Base-by-base conservation (phyloP, 2,888 invertebrate genomes). In the Alentia gelatinosa region DNA sequence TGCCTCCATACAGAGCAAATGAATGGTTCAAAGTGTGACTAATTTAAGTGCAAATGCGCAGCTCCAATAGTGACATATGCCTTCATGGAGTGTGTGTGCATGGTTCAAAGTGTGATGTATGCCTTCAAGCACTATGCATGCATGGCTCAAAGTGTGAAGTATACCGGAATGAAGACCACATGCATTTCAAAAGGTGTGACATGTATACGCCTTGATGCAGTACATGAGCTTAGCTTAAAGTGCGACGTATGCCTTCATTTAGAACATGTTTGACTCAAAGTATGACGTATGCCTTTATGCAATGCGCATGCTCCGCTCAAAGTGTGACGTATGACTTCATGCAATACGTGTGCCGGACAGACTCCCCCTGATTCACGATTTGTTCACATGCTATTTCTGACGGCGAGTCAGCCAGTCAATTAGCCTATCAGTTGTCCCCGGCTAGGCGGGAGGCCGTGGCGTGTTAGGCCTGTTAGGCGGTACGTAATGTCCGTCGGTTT, bases 301-400 rank as follows among this genome's bases (percentile, higher is more conserved):
- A 74, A 33, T 74, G 79, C 35, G 79, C 79, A 23, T 79, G 79
- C 39, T 19, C 79, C 1, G n/a, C n/a, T n/a, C n/a, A n/a, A n/a
- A n/a, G n/a, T n/a, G n/a, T n/a, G 39, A 26, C 39, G 35, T 79
- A 33, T 79, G 79, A 35, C 19, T 79, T 26, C 9, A 9, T 19
- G 47, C 19, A 9, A 47, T 47, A 19, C 9, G 9, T 15, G 12
- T 4, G 35, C 35, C 35, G 12, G 79, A 79, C 79, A 79, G 39
- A 15, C 39, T 79, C 37, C 19, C 63, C 79, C 79, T 79, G 79
- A 79, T 79, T 79, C 79, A 79, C 79, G 79, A 79, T 79, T 79
- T 79, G 79, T 39, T 79, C 15, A 79, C 79, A 79, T 79, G 79
- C 79, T 39, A 79, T 37, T 79, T 79, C 12, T 79, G 79, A 79